A percentile compares a stretch with the other conserved stretches of the same genome.
Conservation (phyloP, 2,797 vertebrate species). For the Carapus acus region DNA sequence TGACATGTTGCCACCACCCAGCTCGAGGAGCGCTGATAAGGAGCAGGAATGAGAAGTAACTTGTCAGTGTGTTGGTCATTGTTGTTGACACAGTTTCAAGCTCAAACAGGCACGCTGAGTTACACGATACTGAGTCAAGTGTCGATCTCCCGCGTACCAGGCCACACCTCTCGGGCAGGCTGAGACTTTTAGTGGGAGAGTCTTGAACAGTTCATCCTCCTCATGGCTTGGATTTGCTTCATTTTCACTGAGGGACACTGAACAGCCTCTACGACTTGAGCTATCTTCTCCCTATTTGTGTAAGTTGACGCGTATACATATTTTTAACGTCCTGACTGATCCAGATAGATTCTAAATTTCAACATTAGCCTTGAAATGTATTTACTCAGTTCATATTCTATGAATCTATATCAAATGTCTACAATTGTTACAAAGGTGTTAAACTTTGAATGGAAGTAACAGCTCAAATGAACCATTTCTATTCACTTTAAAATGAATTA, state of each 20-base stretch:
- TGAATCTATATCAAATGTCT: too few species aligned
- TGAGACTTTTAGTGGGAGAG: constrained; percentile 49
- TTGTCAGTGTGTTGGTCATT: constrained; percentile 39
- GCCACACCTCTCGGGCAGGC: constrained; percentile 60
- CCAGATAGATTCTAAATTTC: too few species aligned
- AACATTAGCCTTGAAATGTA: neutral
- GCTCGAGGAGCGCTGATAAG: constrained; percentile 37
- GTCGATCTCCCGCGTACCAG: constrained; percentile 34
- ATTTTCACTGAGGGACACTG: constrained; percentile 17
- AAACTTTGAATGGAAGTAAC: too few species aligned
- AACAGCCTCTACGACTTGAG: constrained; percentile 24
- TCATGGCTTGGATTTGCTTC: constrained; percentile 22
- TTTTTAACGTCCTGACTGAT: too few species aligned
- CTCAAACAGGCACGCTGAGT: constrained; percentile 40
- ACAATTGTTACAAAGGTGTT: too few species aligned
- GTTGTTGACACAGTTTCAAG: constrained; percentile 64
- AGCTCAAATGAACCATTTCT: too few species aligned
- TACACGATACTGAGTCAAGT: constrained; percentile 53
- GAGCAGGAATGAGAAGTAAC: constrained; percentile 25
- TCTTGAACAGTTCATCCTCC: constrained; percentile 44
- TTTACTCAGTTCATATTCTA: too few species aligned
- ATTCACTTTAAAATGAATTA: too few species aligned
- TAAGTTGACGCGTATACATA: too few species aligned
- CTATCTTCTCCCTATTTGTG: neutral
- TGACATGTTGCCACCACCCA: constrained; percentile 8